phyloP scores from a whole-genome alignment of 2,888 invertebrate genomes.

The Deroplatys truncata region DNA sequence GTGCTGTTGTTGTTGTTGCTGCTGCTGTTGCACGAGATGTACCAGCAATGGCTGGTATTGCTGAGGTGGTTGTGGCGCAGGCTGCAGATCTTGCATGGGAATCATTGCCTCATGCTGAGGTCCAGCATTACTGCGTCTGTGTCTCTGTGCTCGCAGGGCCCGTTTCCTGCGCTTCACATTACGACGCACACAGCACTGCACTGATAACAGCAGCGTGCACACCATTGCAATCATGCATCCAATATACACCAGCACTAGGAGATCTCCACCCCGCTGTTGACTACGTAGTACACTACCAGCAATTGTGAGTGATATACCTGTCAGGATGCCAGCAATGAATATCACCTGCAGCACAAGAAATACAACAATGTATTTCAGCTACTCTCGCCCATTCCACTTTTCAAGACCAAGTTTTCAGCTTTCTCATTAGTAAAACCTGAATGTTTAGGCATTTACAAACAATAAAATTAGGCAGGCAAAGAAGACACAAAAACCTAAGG shows the following conservation, averaged over 20 bases:
- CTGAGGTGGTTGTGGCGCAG: neutral
- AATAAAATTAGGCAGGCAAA: no score
- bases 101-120: neutral
- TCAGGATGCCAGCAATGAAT: conserved; percentile 62
- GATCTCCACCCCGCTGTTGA: conserved; percentile 59
- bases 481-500: no score
- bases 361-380: neutral
- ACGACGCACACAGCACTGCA: conserved; percentile 60
- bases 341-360: conserved; percentile 49
- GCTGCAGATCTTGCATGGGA: conserved; percentile 18
- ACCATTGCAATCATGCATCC: conserved; percentile 60
- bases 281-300: conserved; percentile 60
- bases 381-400: neutral
- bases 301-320: conserved; percentile 61
- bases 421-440: neutral
- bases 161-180: conserved; percentile 42
- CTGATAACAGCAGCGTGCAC: conserved; percentile 57
- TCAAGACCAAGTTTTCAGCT: neutral
- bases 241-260: conserved; percentile 63
- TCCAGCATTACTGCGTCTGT: neutral
- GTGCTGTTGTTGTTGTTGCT: conserved; percentile 12
- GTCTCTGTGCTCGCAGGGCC: conserved; percentile 36
- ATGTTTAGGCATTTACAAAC: no score
- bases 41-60: conserved; percentile 27
- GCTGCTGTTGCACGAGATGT: conserved; percentile 26